Evolutionary conservation across 2,888 invertebrate species (phyloP).

Genomic region (Galeopsomyia nigrocyanea): DNA sequence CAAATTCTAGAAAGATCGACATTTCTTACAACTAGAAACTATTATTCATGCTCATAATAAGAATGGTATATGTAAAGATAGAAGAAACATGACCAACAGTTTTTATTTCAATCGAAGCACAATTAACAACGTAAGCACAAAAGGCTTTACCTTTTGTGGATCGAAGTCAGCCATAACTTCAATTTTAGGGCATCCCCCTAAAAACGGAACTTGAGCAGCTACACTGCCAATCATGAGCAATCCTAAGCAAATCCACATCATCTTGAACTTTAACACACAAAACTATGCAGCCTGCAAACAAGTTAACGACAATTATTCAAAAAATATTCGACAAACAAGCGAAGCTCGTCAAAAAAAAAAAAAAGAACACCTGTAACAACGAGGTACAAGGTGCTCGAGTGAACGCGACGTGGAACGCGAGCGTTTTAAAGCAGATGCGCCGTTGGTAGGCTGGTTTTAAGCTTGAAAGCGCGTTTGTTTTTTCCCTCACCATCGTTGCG

Average conservation of each 20-base stretch:
- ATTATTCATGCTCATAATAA: neutral
- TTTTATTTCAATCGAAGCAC: no score
- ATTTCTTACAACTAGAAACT: neutral
- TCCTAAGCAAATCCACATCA: constrained; percentile 55
- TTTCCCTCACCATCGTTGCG: constrained; percentile 23
- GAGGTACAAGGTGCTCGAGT: neutral
- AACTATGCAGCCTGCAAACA: neutral
- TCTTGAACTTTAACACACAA: constrained; percentile 14
- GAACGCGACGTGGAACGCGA: neutral
- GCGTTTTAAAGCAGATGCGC: constrained; percentile 32
- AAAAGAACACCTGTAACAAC: neutral
- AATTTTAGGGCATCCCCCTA: constrained; percentile 77
- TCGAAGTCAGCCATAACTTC: constrained; percentile 75
- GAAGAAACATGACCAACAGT: no score
- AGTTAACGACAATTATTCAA: constrained; percentile 13
- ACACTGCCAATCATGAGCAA: constrained; percentile 51
- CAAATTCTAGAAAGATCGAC: no score
- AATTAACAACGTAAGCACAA: neutral
- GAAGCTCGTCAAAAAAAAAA: neutral
- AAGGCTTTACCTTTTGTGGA: constrained; percentile 70
- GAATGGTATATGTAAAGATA: no score
- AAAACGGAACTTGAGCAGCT: constrained; percentile 74
- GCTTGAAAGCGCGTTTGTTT: constrained; percentile 20
- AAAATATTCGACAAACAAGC: neutral
- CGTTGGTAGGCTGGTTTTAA: constrained; percentile 14